These are phyloP conservation scores for Lateolabrax maculatus DNA, from an alignment of 2,797 vertebrate genomes.

Conservation along the genomic window DNA sequence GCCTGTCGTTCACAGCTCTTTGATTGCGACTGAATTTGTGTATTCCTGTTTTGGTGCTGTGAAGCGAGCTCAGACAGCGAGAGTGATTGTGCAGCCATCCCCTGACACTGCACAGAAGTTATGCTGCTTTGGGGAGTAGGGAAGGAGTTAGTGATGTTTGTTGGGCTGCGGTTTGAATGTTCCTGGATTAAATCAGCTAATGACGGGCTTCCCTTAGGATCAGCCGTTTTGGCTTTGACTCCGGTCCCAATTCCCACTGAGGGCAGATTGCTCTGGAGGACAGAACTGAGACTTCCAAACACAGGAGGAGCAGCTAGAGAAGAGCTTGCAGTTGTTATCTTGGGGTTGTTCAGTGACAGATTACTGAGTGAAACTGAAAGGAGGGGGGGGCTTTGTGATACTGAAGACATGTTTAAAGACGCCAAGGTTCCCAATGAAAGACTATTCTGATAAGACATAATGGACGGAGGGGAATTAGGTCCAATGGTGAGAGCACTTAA, in stretches of 20 bases:
- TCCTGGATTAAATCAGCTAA: conserved; percentile 92
- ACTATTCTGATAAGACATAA: conserved; percentile 61
- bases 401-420: conserved; percentile 64
- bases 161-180: conserved; percentile 84
- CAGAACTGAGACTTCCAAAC: conserved; percentile 79
- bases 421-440: conserved; percentile 75
- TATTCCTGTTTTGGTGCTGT: conserved; percentile 67
- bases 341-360: conserved; percentile 77
- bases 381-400: conserved; percentile 53
- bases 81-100: conserved; percentile 12
- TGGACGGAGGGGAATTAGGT: conserved; percentile 51
- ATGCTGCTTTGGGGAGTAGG: conserved; percentile 72
- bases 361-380: conserved; percentile 82
- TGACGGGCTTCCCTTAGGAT: conserved; percentile 85
- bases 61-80: conserved; percentile 72
- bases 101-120: conserved; percentile 36
- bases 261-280: conserved; percentile 71
- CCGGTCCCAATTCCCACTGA: conserved; percentile 62
- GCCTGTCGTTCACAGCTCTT: conserved; percentile 14
- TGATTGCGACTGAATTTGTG: conserved; percentile 17
- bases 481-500: conserved; percentile 49
- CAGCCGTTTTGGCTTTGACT: conserved; percentile 59
- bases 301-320: conserved; percentile 71
- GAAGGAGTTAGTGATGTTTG: conserved; percentile 70
- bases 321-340: conserved; percentile 40